Base-by-base conservation (phyloP, 2,888 invertebrate genomes). In the Andrena flavipes region DNA sequence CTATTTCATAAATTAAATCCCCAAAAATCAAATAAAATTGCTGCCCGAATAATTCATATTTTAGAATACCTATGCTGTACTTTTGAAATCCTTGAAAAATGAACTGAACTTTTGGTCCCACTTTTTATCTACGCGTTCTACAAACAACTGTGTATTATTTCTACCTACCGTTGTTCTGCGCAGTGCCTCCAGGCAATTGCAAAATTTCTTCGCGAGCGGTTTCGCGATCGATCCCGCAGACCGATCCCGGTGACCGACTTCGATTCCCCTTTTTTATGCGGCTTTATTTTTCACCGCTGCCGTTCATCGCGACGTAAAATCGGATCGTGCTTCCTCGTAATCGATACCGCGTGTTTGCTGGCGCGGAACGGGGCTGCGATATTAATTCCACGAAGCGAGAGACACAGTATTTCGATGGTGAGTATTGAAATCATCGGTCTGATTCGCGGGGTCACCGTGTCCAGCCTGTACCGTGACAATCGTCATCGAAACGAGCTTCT, bases 311-410 rank as follows among this genome's bases (percentile, higher is more conserved):
- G 62, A 35, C 26, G 23, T 65, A 80, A 77, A 80, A 75, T 75
- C 71, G 30, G 76, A 84, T 80, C 77, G 63, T 56, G 59, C 80
- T 84, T 84, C 72, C 80, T 80, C 77, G 83, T 83, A 83, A 84
- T 84, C 85, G 84, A 84, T 85, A 86, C 76, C 72, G 67, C 48
- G 74, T 64, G 81, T 84, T 81, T 80, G 77, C 80, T 82, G 54
- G 29, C 62, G 73, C 63, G 62, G 56, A 77, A 76, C 69, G 62
- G 51, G 49, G 35, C 86, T 78, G 83, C 79, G 87, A 88, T 87
- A 84, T 84, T 85, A 87, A 88, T 89, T 90, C 86, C 80, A 82
- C 49, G 42, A 49, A 30, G 33, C 33, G 49, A 13, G 35, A 29
- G 72, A 62, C 48, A 74, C 35, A 30, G 26, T 42, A 16, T 48